These are phyloP conservation scores for Leptocoma aspasia DNA, from an alignment of 2,113 vertebrate genomes.

Conservation along the genomic window DNA sequence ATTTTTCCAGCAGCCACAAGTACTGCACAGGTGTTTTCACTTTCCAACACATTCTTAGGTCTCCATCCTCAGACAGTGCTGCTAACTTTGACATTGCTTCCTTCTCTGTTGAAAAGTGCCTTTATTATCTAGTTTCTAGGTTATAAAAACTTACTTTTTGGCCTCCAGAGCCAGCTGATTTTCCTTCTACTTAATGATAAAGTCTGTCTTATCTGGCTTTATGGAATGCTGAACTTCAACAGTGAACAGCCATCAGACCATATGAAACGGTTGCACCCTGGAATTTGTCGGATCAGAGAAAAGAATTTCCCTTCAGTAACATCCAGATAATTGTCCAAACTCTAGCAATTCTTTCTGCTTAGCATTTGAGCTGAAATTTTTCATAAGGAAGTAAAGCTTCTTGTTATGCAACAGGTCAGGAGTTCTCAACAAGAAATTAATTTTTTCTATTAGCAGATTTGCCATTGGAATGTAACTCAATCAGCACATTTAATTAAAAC, in stretches of 20 bases:
- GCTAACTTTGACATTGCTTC: background rate
- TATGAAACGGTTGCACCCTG: background rate
- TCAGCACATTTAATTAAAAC: background rate
- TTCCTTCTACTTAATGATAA: background rate
- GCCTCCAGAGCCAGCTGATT: background rate
- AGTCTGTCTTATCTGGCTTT: background rate
- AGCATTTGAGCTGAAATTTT: background rate
- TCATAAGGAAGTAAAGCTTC: background rate
- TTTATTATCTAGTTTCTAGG: background rate
- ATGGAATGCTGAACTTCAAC: background rate
- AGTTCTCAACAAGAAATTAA: background rate
- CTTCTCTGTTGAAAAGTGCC: background rate
- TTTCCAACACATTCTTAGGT: background rate
- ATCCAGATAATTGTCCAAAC: background rate
- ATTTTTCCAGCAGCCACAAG: background rate
- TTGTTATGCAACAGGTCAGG: background rate
- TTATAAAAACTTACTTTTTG: background rate
- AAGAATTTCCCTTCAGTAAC: background rate
- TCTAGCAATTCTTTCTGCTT: background rate
- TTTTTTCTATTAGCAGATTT: background rate
- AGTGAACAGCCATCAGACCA: fast-evolving
- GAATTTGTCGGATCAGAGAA: background rate
- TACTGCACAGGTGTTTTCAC: background rate
- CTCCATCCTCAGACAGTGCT: background rate
- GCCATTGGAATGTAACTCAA: background rate